These are phyloP conservation scores for Drosophila ezoana DNA, from an alignment of 2,888 invertebrate species.

Conservation along the genomic window DNA sequence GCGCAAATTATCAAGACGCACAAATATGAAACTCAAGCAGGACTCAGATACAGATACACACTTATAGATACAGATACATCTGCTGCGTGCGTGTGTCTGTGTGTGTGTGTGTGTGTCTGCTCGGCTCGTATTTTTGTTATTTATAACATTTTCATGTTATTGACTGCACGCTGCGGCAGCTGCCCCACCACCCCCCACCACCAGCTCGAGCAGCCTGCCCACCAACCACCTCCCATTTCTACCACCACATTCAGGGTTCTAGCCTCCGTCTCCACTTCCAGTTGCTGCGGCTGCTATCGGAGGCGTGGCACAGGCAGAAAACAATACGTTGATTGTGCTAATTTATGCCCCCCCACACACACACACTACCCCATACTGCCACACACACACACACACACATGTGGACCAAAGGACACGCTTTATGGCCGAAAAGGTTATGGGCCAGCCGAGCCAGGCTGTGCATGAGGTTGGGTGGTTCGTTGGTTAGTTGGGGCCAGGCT, in stretches of 20 bases:
- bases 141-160: slow-evolving; percentile 79
- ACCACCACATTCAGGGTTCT: neutral
- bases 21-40: slow-evolving; percentile 67
- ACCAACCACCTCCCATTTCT: slow-evolving; percentile 11
- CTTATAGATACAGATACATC: slow-evolving; percentile 34
- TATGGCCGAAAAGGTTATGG: slow-evolving; percentile 76
- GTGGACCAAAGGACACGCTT: slow-evolving; percentile 59
- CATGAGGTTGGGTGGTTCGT: slow-evolving; percentile 16
- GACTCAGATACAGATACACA: slow-evolving; percentile 31
- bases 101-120: slow-evolving; percentile 24
- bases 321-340: slow-evolving; percentile 81
- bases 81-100: slow-evolving; percentile 9
- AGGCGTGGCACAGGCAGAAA: slow-evolving; percentile 64
- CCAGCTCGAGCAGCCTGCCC: slow-evolving; percentile 6
- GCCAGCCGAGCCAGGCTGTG: slow-evolving; percentile 47
- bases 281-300: slow-evolving; percentile 10
- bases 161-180: slow-evolving; percentile 63
- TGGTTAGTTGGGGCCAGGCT: slow-evolving; percentile 56
- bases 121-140: slow-evolving; percentile 71
- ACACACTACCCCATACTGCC: neutral
- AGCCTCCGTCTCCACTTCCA: neutral
- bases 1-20: slow-evolving; percentile 74
- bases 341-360: slow-evolving; percentile 64
- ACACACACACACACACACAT: slow-evolving; percentile 23
- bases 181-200: slow-evolving; percentile 5